These are phyloP conservation scores for Patella caerulea DNA, from an alignment of 2,888 invertebrate species.

Conservation along the genomic window DNA sequence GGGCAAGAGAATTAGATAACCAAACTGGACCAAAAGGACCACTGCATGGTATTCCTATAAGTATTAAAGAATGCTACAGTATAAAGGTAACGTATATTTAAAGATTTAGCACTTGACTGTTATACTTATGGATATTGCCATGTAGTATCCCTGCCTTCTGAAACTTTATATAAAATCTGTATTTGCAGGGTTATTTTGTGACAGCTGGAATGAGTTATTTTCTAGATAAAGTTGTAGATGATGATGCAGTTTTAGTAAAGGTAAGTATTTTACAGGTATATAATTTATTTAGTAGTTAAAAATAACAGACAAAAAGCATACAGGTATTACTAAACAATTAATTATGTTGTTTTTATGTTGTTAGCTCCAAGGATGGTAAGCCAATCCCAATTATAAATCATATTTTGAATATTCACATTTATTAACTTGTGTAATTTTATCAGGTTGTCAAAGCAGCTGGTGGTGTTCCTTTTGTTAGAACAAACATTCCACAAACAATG, in stretches of 20 bases:
- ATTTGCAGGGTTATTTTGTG: slow-evolving; percentile 45
- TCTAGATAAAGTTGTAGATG: slow-evolving; percentile 36
- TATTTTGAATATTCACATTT: too few species aligned
- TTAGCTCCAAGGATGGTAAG: slow-evolving; percentile 22
- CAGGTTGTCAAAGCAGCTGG: slow-evolving; percentile 67
- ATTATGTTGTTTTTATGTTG: neutral
- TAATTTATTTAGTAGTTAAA: neutral
- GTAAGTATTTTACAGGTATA: slow-evolving; percentile 29
- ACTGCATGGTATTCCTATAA: slow-evolving; percentile 61
- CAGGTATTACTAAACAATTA: neutral
- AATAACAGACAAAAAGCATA: neutral
- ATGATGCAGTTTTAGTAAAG: slow-evolving; percentile 52
- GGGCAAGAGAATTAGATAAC: slow-evolving; percentile 42
- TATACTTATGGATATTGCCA: neutral
- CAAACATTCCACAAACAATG: slow-evolving; percentile 60
- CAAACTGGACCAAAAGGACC: slow-evolving; percentile 36
- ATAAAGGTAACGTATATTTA: slow-evolving; percentile 41
- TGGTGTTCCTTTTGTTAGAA: slow-evolving; percentile 74
- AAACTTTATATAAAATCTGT: neutral
- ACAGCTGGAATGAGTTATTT: slow-evolving; percentile 48
- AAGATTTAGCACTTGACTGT: neutral
- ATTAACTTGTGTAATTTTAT: neutral
- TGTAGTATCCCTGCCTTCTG: neutral
- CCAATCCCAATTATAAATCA: slow-evolving; percentile 9
- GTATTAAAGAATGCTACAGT: slow-evolving; percentile 54